phyloP scores from a whole-genome alignment of 2,113 vertebrate genomes.

The Zonotrichia leucophrys region DNA sequence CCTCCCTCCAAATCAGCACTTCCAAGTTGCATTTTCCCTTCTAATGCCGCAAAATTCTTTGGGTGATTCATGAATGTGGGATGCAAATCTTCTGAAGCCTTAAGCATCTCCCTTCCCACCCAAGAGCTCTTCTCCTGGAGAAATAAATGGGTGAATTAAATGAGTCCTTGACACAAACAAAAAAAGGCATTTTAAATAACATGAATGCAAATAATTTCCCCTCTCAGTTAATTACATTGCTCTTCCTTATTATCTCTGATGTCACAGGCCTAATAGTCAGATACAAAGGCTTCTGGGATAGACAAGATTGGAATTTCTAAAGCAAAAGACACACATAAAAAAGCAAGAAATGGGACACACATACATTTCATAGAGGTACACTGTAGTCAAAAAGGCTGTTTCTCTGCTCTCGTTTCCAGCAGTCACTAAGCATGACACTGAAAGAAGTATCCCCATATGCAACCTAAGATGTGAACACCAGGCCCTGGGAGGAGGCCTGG shows the following conservation, averaged over 20 bases:
- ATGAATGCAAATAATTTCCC: neutral
- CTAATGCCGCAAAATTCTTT: neutral
- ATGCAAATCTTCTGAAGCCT: neutral
- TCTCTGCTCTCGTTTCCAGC: neutral
- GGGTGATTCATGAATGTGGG: neutral
- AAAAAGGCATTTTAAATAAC: slow-evolving; percentile 22
- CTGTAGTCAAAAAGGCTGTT: neutral
- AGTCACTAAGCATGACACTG: neutral
- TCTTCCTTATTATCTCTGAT: neutral
- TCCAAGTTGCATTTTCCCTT: neutral
- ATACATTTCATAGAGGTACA: neutral
- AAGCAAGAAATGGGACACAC: neutral
- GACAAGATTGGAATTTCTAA: neutral
- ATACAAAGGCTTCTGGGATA: neutral
- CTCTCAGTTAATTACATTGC: slow-evolving; percentile 18
- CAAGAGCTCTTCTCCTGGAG: slow-evolving; percentile 17
- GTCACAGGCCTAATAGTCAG: neutral
- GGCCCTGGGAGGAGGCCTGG: neutral
- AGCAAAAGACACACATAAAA: neutral
- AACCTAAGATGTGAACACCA: neutral
- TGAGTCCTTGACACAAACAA: neutral
- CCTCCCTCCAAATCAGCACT: neutral
- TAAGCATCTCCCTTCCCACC: neutral
- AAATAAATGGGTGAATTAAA: neutral
- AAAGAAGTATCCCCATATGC: neutral